Evolutionary conservation across 2,113 vertebrate species (phyloP), one percentile per base, ranked within the genome.

Genomic region (Callionymus lyra): DNA sequence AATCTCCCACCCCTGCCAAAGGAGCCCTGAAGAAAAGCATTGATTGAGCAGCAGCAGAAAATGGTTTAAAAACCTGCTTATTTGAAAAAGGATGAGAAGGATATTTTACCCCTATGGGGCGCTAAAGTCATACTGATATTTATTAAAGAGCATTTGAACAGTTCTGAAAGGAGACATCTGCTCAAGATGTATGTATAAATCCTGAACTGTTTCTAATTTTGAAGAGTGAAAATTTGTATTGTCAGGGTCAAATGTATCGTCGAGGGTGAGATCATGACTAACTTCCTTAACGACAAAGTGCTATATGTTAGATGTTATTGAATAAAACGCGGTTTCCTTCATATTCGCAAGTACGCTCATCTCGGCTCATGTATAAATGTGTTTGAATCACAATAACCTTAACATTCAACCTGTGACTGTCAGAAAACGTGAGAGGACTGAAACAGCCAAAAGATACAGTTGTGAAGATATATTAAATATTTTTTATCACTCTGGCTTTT

Each of bases 101-200:
- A 44, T 43, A 56, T 74, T 72, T 74, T 62, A 72, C 82, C 74
- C 75, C 80, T 76, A 81, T 84, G 81, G 83, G 83, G 81, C 72
- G 74, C 58, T 80, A 65, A 63, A 72, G 47, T 41, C 70, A 63
- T 36, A 41, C 43, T 53, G 42, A 63, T 81, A 77, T 80, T 79
- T 82, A 77, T 79, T 65, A 76, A 63, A 68, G 60, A 70, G 60
- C 73, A 76, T 69, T 63, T 41, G 45, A 59, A 54, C 53, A n/a
- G n/a, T n/a, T n/a, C n/a, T n/a, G n/a, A 27, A 27, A 4, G 21
- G 21, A 27, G 8, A 27, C 21, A 27, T 6, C 34, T 36, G 14
- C 9, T 35, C 12, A 42, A 42, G 31, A 42, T 42, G 2, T 15
- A 31, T 18, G 21, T 42, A 12, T 27, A 42, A 5, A 14, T 9